Conservation (phyloP, 2,797 vertebrate genomes). For the Sciaenops ocellatus region DNA sequence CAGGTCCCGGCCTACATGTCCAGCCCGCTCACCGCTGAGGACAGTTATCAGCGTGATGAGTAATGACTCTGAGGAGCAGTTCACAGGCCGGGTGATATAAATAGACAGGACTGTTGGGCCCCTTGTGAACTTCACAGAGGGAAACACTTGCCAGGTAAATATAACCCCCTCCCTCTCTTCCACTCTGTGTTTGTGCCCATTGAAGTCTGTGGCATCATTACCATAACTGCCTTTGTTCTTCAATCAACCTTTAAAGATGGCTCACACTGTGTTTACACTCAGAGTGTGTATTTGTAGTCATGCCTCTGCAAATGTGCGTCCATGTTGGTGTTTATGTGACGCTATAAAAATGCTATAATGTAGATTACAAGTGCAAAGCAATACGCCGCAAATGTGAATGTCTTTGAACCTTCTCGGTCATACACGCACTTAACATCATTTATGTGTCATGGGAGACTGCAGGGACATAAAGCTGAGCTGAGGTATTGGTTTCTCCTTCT, state of each 20-base stretch:
- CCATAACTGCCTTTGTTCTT: slow-evolving; percentile 63
- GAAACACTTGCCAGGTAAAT: slow-evolving; percentile 53
- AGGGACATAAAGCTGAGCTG: not conserved
- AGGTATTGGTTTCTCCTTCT: slow-evolving; percentile 3
- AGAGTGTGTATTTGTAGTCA: not conserved
- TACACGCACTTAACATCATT: slow-evolving; percentile 39
- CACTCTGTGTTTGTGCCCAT: slow-evolving; percentile 7
- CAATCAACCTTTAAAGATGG: slow-evolving; percentile 53
- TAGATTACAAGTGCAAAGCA: slow-evolving; percentile 44
- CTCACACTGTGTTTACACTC: slow-evolving; percentile 32
- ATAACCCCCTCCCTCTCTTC: slow-evolving; percentile 27
- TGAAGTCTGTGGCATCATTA: slow-evolving; percentile 32
- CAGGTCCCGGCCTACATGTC: not conserved
- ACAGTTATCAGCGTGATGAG: slow-evolving; percentile 15
- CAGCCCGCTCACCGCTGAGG: slow-evolving; percentile 6
- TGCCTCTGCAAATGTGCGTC: slow-evolving; percentile 18
- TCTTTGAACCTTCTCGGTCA: slow-evolving; percentile 55
- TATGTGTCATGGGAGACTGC: slow-evolving; percentile 14
- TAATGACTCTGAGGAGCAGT: slow-evolving; percentile 15
- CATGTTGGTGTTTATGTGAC: slow-evolving; percentile 26
- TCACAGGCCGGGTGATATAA: slow-evolving; percentile 37
- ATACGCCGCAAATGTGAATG: slow-evolving; percentile 48
- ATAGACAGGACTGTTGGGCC: slow-evolving; percentile 33
- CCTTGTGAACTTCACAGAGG: slow-evolving; percentile 44
- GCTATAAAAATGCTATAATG: slow-evolving; percentile 35